phyloP scores from a whole-genome alignment of 2,888 invertebrate genomes.

The Euzetes globulus region DNA sequence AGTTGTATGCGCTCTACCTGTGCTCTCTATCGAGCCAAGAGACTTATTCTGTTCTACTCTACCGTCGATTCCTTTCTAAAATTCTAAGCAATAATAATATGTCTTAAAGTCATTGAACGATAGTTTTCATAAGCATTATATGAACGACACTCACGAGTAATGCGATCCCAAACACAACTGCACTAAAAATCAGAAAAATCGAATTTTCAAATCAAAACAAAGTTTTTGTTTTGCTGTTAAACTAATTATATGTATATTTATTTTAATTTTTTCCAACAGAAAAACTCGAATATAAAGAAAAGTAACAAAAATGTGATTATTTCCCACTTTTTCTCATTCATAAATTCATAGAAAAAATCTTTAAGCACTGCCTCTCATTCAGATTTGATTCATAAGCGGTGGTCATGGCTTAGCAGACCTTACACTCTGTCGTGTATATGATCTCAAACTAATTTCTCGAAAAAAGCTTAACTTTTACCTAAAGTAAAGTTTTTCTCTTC shows the following conservation, averaged over 20 bases:
- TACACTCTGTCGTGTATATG: neutral
- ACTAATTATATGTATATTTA: too few species aligned
- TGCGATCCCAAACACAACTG: neutral
- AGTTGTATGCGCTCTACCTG: neutral
- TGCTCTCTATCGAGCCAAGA: neutral
- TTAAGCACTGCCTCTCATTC: neutral
- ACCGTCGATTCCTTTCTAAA: neutral
- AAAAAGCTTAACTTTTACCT: neutral
- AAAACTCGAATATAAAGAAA: neutral
- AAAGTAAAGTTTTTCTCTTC: neutral
- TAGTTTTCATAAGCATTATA: conserved; percentile 4
- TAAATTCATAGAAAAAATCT: neutral
- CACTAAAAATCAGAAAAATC: too few species aligned
- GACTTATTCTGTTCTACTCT: neutral
- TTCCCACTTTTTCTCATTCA: neutral
- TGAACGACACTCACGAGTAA: neutral
- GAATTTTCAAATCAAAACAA: too few species aligned
- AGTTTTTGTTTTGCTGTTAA: too few species aligned
- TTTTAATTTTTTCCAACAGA: neutral
- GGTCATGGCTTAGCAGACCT: neutral
- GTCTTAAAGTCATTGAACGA: conserved; percentile 13
- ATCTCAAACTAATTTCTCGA: neutral
- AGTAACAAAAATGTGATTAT: conserved; percentile 14
- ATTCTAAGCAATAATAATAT: neutral
- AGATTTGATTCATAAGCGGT: neutral